Conservation (phyloP, 2,888 invertebrate genomes). For the Monoplex corrugatus region DNA sequence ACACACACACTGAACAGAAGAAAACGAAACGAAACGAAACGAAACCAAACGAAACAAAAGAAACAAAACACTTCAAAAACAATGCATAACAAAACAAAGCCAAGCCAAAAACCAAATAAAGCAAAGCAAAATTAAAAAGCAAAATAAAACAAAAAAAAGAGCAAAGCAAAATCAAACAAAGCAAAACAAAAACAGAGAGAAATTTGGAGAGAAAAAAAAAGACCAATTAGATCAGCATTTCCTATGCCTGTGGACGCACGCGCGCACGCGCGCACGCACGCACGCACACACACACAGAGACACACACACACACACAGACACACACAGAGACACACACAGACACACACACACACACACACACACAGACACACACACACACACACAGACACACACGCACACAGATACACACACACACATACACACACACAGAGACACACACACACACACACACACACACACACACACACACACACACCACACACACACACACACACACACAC, state of each 20-base stretch:
- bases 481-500: slow-evolving; percentile 31
- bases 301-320: not conserved
- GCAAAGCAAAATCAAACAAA: no score
- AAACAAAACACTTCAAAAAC: no score
- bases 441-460: slow-evolving; percentile 24
- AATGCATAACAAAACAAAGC: not conserved
- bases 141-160: no score
- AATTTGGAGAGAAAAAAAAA: no score
- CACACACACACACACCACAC: not conserved
- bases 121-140: no score
- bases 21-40: no score
- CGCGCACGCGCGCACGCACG: not conserved
- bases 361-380: slow-evolving; percentile 26
- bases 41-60: no score
- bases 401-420: slow-evolving; percentile 14
- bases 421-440: slow-evolving; percentile 9
- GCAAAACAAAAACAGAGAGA: no score
- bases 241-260: not conserved
- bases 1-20: no score
- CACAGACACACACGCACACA: slow-evolving; percentile 15
- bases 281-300: not conserved
- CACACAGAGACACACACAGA: not conserved
- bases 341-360: slow-evolving; percentile 24
- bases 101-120: no score
- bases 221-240: no score